phyloP scores from a whole-genome alignment of 2,113 vertebrate species.

The Hemibagrus wyckioides region DNA sequence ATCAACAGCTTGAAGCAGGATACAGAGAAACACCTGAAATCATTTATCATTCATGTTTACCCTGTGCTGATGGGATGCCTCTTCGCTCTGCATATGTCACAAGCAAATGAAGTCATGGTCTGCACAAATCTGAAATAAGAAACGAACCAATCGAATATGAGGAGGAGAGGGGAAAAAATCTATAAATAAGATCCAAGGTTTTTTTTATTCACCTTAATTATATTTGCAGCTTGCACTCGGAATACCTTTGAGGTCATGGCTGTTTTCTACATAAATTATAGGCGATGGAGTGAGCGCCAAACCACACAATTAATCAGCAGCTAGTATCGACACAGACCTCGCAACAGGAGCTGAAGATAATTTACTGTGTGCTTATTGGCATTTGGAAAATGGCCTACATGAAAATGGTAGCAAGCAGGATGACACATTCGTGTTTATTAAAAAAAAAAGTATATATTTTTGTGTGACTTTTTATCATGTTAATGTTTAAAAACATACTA shows the following conservation, averaged over 20 bases:
- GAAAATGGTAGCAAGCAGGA: not conserved
- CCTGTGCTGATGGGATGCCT: slow-evolving; percentile 35
- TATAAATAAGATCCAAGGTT: not conserved
- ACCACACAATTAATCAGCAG: slow-evolving; percentile 50
- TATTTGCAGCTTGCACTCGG: slow-evolving; percentile 38
- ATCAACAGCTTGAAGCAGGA: slow-evolving; percentile 32
- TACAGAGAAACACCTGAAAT: slow-evolving; percentile 11
- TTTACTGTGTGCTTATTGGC: slow-evolving; percentile 57
- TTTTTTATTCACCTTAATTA: slow-evolving; percentile 40
- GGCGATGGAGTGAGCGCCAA: slow-evolving; percentile 37
- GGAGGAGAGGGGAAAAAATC: not conserved
- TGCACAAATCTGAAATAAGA: slow-evolving; percentile 33
- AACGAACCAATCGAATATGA: slow-evolving; percentile 30
- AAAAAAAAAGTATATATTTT: slow-evolving; percentile 2
- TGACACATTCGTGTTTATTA: not conserved
- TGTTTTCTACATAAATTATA: slow-evolving; percentile 55
- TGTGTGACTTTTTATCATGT: not conserved
- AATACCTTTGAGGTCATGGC: slow-evolving; percentile 40
- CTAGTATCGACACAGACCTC: slow-evolving; percentile 58
- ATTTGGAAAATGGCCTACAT: slow-evolving; percentile 51
- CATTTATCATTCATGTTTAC: slow-evolving; percentile 19
- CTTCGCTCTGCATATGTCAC: slow-evolving; percentile 1
- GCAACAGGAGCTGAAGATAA: slow-evolving; percentile 52
- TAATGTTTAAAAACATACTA: not conserved
- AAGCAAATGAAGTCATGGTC: slow-evolving; percentile 14